These are phyloP conservation scores for Oreochromis niloticus DNA, from an alignment of 2,113 vertebrate species.

Conservation along the genomic window DNA sequence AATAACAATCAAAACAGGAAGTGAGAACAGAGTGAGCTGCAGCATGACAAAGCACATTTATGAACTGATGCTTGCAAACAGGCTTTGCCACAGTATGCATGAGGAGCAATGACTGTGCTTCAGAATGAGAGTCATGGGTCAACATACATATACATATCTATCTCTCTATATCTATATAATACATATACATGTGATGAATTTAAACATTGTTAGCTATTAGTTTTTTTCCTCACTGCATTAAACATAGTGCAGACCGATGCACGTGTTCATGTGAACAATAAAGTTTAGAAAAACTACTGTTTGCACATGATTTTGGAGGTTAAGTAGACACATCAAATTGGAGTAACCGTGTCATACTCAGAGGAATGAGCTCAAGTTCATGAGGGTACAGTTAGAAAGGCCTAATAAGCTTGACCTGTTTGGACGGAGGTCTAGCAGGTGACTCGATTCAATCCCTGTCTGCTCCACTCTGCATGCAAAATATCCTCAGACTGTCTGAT, in stretches of 20 bases:
- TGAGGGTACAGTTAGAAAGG: background rate
- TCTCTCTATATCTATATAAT: background rate
- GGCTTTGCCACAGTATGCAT: background rate
- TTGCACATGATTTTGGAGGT: background rate
- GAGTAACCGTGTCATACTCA: background rate
- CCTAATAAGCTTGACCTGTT: background rate
- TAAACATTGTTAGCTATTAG: background rate
- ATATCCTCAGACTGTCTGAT: background rate
- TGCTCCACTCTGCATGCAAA: background rate
- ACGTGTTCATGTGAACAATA: background rate
- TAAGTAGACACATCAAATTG: background rate
- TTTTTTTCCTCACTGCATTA: background rate
- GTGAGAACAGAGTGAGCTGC: background rate
- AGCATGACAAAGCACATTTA: background rate
- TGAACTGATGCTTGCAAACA: background rate
- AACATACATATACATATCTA: background rate
- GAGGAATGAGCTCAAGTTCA: background rate
- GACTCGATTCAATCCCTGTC: background rate
- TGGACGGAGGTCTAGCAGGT: fast-evolving
- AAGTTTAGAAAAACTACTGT: background rate
- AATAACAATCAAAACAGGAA: constrained; percentile 3
- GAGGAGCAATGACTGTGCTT: background rate
- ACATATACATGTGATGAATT: background rate
- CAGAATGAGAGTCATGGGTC: background rate
- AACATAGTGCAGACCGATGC: background rate